Base-by-base conservation (phyloP, 2,113 vertebrate genomes). In the Typhlomys cinereus region DNA sequence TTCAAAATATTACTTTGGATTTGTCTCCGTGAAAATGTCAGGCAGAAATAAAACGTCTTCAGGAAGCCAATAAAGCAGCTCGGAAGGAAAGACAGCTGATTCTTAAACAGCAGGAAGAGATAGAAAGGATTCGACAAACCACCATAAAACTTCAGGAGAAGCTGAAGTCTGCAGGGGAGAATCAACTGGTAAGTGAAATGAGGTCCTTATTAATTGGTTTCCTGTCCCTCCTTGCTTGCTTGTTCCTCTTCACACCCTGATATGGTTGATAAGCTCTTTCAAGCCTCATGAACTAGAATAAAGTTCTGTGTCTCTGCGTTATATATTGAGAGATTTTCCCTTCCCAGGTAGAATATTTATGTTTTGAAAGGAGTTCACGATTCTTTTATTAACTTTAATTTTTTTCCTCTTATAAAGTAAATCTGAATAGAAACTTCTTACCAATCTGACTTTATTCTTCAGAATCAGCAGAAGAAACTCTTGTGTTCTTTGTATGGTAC, bases 1-100 rank as follows among this genome's bases (percentile, higher is more conserved):
- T 94, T 94, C 17, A 54, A 82, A 90, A 83, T 89, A 31, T 18
- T 91, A 20, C 54, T 93, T 92, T 91, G 67, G 36, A 84, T 46
- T 70, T 88, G 13, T 36, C 27, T 78, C n/a, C 17, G 94, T 61
- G 29, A 91, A 44, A 17, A 90, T 48, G 48, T 62, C 88, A 99
- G 99, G 99, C 99, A 88, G 99, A 99, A 98, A 99, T 99, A 94
- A 99, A 98, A 91, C 98, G 99, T 80, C 99, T 99, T 67, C 99
- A 99, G 95, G 99, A 99, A 97, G 99, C 99, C 15, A 99, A 99
- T 97, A 99, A 99, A 93, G 99, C 99, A 74, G 99, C 99, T 59
- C 98, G 99, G 57, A 99, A 99, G 96, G 99, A 99, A 95, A 98
- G 99, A n/a, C 99, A 99, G 57, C 97, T 99, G 81, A 98, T 99